A percentile compares a stretch with the other conserved stretches of the same genome.
Conservation (phyloP, 2,797 vertebrate species). For the Balearica regulorum region DNA sequence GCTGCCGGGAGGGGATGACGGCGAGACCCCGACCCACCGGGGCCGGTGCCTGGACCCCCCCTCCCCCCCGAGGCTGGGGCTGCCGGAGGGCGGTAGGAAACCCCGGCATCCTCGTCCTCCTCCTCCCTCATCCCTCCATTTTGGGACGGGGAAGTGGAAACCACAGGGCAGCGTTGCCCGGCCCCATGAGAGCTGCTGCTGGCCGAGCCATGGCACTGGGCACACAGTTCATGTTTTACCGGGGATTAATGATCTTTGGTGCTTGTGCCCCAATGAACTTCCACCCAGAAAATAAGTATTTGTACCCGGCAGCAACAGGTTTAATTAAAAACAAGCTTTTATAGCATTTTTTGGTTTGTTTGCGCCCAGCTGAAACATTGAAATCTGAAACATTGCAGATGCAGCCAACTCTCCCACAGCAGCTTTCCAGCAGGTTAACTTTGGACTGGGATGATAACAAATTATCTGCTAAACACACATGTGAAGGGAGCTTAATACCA, state of each 20-base stretch:
- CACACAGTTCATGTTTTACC: not conserved
- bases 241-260: not conserved
- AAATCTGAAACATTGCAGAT: conserved; percentile 8
- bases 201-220: not conserved
- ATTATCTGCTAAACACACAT: conserved; percentile 51
- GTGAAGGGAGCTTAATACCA: not conserved
- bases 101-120: not conserved
- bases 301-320: not conserved
- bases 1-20: rapidly evolving
- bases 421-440: conserved; percentile 63
- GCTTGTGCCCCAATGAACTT: conserved; percentile 61
- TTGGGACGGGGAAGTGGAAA: not conserved
- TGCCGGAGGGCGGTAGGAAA: not conserved
- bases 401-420: conserved; percentile 35
- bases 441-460: conserved; percentile 54
- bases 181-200: not conserved
- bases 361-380: conserved; percentile 24
- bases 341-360: not conserved
- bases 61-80: not conserved
- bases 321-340: conserved; percentile 58
- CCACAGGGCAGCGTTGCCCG: rapidly evolving
- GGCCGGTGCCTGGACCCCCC: not conserved
- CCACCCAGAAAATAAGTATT: conserved; percentile 60
- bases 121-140: rapidly evolving
- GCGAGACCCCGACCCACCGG: rapidly evolving